Percentiles rank a stretch among this genome's conserved stretches.
Evolutionary conservation across 1,140 invertebrate genomes (phyloP).

Genomic region (Portunus trituberculatus): DNA sequence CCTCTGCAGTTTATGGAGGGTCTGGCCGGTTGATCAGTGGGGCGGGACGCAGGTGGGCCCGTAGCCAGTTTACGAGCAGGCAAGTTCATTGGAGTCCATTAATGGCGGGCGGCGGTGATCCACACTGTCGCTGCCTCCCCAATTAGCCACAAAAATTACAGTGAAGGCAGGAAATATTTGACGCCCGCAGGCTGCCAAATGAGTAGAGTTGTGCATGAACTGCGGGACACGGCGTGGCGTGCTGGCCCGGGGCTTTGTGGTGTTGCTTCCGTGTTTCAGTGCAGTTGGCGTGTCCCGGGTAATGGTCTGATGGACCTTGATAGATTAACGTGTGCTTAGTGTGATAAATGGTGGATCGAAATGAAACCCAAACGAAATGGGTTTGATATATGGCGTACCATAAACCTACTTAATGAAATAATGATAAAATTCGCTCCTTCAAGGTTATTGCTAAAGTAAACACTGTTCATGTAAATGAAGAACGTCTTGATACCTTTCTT

Average conservation of each 20-base stretch:
- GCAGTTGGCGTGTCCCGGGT: neutral
- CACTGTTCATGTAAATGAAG: neutral
- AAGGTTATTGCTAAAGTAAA: neutral
- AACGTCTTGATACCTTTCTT: too few species aligned
- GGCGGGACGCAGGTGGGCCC: neutral
- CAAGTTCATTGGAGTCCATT: slow-evolving; percentile 1
- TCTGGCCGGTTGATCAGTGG: neutral
- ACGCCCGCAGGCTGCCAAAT: neutral
- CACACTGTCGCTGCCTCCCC: neutral
- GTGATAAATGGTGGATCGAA: neutral
- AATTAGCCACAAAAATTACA: slow-evolving; percentile 1
- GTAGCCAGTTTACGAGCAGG: neutral
- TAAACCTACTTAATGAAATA: neutral
- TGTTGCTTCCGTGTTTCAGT: neutral
- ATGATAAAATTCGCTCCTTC: neutral
- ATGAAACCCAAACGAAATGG: neutral
- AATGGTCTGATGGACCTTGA: neutral
- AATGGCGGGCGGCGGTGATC: slow-evolving; percentile 3
- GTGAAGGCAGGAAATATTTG: slow-evolving; percentile 22
- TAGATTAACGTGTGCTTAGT: neutral
- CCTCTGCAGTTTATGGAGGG: neutral
- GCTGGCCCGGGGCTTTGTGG: neutral
- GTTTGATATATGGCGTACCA: too few species aligned
- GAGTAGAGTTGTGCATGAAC: neutral
- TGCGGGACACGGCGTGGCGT: neutral